Base-by-base conservation (phyloP, 2,797 vertebrate species). In the Acrossocheilus fasciatus region DNA sequence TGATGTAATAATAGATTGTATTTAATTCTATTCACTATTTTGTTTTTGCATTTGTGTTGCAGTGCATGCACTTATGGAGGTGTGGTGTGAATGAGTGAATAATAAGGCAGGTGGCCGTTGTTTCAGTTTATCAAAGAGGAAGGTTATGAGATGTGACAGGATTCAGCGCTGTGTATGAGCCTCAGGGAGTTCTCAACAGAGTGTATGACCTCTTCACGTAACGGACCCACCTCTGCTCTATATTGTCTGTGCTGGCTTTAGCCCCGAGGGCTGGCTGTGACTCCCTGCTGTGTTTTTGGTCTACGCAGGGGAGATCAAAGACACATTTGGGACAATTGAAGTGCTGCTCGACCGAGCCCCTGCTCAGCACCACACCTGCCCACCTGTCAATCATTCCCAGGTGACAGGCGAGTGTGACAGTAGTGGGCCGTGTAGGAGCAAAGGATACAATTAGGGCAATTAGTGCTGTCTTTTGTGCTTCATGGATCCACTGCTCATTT, bases 221-320 rank as follows among this genome's bases (percentile, higher is more conserved):
- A 89, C 86, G 26, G 84, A 87, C 83, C 87, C 86, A 89, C 87
- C 87, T 89, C 86, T 89, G 88, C 82, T 87, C 88, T 82, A 70
- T 70, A 54, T 64, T 75, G 91, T 94, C 92, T 94, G 91, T 88
- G 93, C 91, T 93, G 93, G 92, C 92, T 76, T 88, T 94, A 87
- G 94, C 93, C 88, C 84, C 87, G 94, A 92, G 95, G 95, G 93
- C 92, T 93, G 93, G 94, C 94, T 94, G 88, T 91, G 94, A 94
- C 94, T 95, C 95, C 96, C 96, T 92, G 90, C 93, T 92, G 95
- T 95, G 94, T 92, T 92, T 95, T 93, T 91, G 95, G 94, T 94
- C 95, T 95, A 95, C 94, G 95, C 92, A 91, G 90, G 89, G 79
- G 93, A 96, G 96, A 97, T 98, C 97, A 98, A 98, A 98, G 97